Evolutionary conservation across 2,888 invertebrate species (phyloP).

Genomic region (Chrysodeixis includens): DNA sequence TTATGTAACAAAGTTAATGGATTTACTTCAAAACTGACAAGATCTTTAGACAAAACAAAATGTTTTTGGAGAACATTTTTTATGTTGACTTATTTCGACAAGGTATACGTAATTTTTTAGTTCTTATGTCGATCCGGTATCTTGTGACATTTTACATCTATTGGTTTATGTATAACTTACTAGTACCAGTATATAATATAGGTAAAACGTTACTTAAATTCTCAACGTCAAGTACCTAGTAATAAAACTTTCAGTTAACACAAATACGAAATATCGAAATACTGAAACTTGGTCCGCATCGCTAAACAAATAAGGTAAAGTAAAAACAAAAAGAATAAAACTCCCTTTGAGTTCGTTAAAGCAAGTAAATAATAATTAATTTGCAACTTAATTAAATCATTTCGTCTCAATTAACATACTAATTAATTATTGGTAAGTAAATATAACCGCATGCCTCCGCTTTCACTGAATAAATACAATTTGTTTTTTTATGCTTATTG

Average conservation of each 20-base stretch:
- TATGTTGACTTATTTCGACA: neutral
- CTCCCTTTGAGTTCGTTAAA: neutral
- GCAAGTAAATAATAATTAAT: constrained; percentile 7
- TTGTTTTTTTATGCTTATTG: neutral
- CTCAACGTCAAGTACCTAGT: neutral
- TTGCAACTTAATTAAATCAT: constrained; percentile 26
- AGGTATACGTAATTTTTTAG: too few species aligned
- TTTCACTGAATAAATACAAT: constrained; percentile 12
- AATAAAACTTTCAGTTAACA: neutral
- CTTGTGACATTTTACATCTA: too few species aligned
- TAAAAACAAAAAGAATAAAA: constrained; percentile 8
- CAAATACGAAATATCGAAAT: neutral
- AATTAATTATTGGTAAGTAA: constrained; percentile 25
- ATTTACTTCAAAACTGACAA: constrained; percentile 1
- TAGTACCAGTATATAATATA: too few species aligned
- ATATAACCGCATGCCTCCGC: constrained; percentile 1
- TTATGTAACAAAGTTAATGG: constrained; percentile 4
- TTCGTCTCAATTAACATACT: constrained; percentile 23
- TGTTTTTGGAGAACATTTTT: neutral
- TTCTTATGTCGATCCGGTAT: too few species aligned
- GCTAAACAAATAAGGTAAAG: constrained; percentile 3
- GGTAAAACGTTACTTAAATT: too few species aligned
- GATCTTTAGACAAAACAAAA: neutral
- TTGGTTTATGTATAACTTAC: too few species aligned
- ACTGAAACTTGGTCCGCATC: neutral